Base-by-base conservation (phyloP, 2,797 vertebrate species). In the Scolopax rusticola region DNA sequence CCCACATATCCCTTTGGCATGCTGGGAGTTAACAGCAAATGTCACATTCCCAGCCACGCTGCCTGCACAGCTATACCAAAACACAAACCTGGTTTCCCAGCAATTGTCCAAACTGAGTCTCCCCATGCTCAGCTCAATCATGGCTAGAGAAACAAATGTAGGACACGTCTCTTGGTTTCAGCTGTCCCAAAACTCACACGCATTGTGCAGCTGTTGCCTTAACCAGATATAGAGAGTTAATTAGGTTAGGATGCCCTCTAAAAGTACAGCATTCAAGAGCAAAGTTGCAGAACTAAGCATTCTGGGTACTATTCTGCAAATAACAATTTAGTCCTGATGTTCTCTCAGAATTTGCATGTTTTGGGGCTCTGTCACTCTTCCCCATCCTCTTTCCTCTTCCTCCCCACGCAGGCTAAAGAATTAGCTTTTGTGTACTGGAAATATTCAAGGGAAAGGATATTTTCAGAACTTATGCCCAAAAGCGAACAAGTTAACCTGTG, bases 181-280 rank as follows among this genome's bases (percentile, higher is more conserved):
- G 51, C n/a, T 3, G 0, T 64, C 59, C 47, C 45, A n/a, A 8
- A 78, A 75, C 56, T 92, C 2, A 2, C 54, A 28, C 4, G 41
- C 87, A 84, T 50, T 87, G 74, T 85, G 84, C 79, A 96, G 78
- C 87, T 94, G 81, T 97, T 97, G 84, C 59, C 95, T 90, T 95
- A 95, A 91, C 88, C 57, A 76, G 89, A 74, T 95, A 87, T 20
- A 92, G 64, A 63, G 81, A 82, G 82, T 85, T 95, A 97, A 95
- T 95, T 88, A 95, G 70, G 83, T 97, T 94, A 90, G 51, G 14
- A 61, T 74, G 82, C 95, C 96, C 85, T 97, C 78, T 64, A 65
- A 59, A 96, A 85, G 38, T 84, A 50, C 20, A 87, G 33, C 28
- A 76, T 71, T 90, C 89, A 84, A 85, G 32, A 81, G 68, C 59